phyloP scores from a whole-genome alignment of 2,888 invertebrate species.

The Helleia helle region DNA sequence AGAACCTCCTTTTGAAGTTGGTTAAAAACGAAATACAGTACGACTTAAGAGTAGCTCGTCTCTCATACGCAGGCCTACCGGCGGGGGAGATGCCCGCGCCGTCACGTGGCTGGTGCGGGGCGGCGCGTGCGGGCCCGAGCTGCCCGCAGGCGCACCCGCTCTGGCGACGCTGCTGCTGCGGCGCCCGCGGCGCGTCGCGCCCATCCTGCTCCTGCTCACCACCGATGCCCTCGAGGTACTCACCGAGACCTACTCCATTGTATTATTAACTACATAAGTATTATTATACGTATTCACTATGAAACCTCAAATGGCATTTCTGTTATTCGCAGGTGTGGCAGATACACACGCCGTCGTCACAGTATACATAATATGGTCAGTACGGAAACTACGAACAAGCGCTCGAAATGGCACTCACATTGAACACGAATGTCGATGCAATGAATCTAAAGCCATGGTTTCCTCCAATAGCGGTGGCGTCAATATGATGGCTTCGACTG shows the following conservation, averaged over 20 bases:
- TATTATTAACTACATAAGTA: not conserved
- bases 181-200: constrained; percentile 12
- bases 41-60: not conserved
- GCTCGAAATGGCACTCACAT: no score
- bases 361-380: no score
- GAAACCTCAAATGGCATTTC: not conserved
- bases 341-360: not conserved
- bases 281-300: no score
- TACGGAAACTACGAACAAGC: no score
- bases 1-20: no score
- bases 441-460: no score
- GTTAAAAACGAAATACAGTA: no score
- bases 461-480: no score
- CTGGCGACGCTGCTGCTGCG: constrained; percentile 19
- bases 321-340: not conserved
- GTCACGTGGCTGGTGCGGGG: constrained; percentile 19
- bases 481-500: no score
- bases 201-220: constrained; percentile 10
- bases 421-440: no score
- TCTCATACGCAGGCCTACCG: constrained; percentile 18
- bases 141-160: constrained; percentile 14
- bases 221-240: constrained; percentile 14
- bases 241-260: not conserved
- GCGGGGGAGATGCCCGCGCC: constrained; percentile 18
- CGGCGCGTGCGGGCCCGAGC: constrained; percentile 20